Evolutionary conservation across 2,113 vertebrate genomes (phyloP).

Genomic region (Hyla sarda): DNA sequence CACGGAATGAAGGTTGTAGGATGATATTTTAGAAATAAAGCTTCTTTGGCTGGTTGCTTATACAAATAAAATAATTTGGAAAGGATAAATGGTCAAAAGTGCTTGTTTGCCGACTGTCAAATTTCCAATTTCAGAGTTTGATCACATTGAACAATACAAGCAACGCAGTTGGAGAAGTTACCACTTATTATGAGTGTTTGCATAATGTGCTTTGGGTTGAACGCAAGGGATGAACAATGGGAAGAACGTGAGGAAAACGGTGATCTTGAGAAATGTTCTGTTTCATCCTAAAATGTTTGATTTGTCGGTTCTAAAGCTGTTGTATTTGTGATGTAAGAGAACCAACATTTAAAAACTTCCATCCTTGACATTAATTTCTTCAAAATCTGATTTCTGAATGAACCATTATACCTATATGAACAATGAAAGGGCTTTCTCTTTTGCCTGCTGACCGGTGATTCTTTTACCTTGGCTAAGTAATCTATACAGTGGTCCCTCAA

Average conservation of each 20-base stretch:
- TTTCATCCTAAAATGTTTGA: not conserved
- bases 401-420: no score
- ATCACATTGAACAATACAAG: not conserved
- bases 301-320: not conserved
- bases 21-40: not conserved
- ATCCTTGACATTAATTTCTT: no score
- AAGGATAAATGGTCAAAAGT: not conserved
- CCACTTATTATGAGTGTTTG: not conserved
- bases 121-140: not conserved
- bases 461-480: no score
- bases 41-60: not conserved
- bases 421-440: no score
- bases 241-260: no score
- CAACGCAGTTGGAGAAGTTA: not conserved
- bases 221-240: not conserved
- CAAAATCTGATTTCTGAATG: no score
- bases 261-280: not conserved
- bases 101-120: not conserved
- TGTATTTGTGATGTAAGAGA: no score
- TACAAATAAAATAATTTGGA: not conserved
- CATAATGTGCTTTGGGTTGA: not conserved
- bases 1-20: not conserved
- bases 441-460: no score
- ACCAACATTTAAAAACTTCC: no score
- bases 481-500: no score